phyloP scores from a whole-genome alignment of 2,888 invertebrate genomes.

The Drosophila phalerata region DNA sequence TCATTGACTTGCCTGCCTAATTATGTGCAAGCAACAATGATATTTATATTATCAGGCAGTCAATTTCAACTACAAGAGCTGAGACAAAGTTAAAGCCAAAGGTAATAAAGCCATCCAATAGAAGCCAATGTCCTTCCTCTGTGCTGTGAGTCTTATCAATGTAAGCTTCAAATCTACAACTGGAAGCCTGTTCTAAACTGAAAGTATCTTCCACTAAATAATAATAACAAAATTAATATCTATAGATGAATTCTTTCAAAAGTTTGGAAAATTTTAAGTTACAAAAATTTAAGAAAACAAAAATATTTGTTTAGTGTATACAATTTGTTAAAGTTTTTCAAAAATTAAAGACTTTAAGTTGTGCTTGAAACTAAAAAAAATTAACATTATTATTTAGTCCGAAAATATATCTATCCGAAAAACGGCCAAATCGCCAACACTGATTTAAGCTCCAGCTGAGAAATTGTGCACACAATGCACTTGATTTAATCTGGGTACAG shows the following conservation, averaged over 20 bases:
- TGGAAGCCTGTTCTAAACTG: neutral
- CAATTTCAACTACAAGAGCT: conserved; percentile 38
- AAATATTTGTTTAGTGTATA: too few relatives aligned
- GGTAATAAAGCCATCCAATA: conserved; percentile 11
- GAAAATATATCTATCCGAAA: neutral
- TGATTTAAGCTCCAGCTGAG: conserved; percentile 3
- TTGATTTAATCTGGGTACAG: neutral
- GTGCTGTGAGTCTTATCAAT: neutral
- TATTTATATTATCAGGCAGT: conserved; percentile 76
- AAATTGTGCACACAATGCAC: conserved; percentile 21
- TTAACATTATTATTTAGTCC: too few relatives aligned
- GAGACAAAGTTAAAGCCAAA: conserved; percentile 43
- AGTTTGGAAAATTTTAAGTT: too few relatives aligned
- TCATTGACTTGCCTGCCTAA: conserved; percentile 65
- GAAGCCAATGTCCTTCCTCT: neutral
- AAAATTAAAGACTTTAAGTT: too few relatives aligned
- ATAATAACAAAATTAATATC: too few relatives aligned
- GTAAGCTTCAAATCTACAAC: neutral
- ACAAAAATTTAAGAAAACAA: too few relatives aligned
- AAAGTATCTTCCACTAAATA: neutral
- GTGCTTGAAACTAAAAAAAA: too few relatives aligned
- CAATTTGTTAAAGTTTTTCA: too few relatives aligned
- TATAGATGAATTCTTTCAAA: too few relatives aligned
- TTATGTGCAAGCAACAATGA: conserved; percentile 82
- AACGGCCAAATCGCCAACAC: neutral